Conservation (phyloP, 2,797 vertebrate genomes). For the Artibeus lituratus region DNA sequence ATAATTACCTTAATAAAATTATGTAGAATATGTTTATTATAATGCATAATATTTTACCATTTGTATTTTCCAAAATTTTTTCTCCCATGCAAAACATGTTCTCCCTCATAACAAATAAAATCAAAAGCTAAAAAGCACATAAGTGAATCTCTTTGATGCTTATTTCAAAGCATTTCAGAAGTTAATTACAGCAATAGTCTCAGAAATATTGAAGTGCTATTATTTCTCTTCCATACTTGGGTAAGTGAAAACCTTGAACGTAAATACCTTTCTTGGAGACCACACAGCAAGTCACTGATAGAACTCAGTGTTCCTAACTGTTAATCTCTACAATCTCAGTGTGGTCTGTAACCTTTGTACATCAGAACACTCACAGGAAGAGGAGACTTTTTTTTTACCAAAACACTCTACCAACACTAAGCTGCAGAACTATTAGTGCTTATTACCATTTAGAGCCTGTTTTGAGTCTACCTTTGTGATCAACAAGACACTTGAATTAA, state of each 20-base stretch:
- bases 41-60: constrained; percentile 1
- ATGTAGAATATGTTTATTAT: background rate
- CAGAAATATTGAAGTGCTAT: constrained; percentile 61
- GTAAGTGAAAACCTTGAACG: constrained; percentile 2
- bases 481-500: constrained; percentile 14
- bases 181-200: constrained; percentile 55
- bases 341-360: constrained; percentile 1
- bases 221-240: constrained; percentile 44
- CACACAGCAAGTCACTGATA: constrained; percentile 59
- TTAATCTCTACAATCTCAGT: constrained; percentile 1
- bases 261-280: constrained; percentile 53
- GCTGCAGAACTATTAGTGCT: background rate
- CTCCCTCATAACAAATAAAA: constrained; percentile 62
- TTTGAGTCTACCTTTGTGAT: background rate
- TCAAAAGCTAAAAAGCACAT: constrained; percentile 48
- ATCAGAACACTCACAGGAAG: constrained; percentile 22
- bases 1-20: background rate
- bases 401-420: background rate
- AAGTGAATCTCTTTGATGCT: constrained; percentile 65
- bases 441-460: background rate
- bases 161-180: constrained; percentile 68
- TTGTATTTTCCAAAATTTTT: background rate
- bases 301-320: background rate
- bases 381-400: background rate
- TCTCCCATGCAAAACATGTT: constrained; percentile 7